Evolutionary conservation across 2,888 invertebrate species (phyloP).

Genomic region (Morpho helenor): DNA sequence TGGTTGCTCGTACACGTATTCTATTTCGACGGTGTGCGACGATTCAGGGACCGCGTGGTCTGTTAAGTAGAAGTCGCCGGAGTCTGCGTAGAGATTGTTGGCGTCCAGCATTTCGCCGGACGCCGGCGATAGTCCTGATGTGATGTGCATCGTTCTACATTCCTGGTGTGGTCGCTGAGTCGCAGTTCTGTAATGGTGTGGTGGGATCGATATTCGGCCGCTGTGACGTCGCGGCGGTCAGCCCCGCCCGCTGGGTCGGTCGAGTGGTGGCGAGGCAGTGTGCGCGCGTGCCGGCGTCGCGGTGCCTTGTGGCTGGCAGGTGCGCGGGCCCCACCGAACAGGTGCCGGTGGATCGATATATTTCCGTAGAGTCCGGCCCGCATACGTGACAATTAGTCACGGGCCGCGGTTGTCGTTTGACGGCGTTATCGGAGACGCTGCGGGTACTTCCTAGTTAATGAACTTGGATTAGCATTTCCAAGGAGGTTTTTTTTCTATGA

Average conservation of each 20-base stretch:
- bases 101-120: conserved; percentile 75
- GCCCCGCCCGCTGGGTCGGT: conserved; percentile 35
- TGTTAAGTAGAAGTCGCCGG: conserved; percentile 56
- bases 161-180: conserved; percentile 30
- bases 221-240: conserved; percentile 69
- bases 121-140: conserved; percentile 69
- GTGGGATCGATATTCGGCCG: conserved; percentile 55
- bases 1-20: conserved; percentile 67
- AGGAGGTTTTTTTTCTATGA: no score
- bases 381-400: conserved; percentile 73
- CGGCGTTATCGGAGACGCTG: conserved; percentile 32
- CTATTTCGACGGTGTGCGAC: conserved; percentile 74
- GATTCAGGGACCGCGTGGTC: conserved; percentile 73
- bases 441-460: conserved; percentile 41
- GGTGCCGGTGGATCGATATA: conserved; percentile 73
- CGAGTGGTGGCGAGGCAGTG: conserved; percentile 36
- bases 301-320: conserved; percentile 44
- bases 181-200: conserved; percentile 25
- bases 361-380: conserved; percentile 64
- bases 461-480: conserved; percentile 19
- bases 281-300: conserved; percentile 47
- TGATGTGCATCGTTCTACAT: conserved; percentile 72
- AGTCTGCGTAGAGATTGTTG: conserved; percentile 58
- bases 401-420: conserved; percentile 61
- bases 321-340: conserved; percentile 64